Conservation (phyloP, 2,888 invertebrate species). For the Tachina lurida region DNA sequence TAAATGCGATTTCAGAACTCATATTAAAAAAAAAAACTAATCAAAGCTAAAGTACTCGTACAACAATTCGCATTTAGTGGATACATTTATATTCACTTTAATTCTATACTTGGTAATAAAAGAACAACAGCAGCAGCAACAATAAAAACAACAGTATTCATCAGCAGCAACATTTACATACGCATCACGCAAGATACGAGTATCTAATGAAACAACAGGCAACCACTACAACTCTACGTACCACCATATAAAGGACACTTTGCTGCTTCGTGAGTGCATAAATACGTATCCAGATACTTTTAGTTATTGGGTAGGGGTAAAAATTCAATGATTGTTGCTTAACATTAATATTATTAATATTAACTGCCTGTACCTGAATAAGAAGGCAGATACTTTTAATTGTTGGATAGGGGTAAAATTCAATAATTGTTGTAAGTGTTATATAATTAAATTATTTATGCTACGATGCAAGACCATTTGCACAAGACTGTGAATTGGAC, state of each 20-base stretch:
- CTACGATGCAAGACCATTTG: too few species aligned
- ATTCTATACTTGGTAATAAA: slow-evolving; percentile 26
- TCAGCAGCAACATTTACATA: slow-evolving; percentile 47
- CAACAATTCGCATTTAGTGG: slow-evolving; percentile 32
- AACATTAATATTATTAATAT: too few species aligned
- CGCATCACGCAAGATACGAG: slow-evolving; percentile 46
- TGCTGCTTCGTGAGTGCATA: background rate
- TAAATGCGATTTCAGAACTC: slow-evolving; percentile 10
- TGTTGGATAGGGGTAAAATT: background rate
- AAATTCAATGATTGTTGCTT: background rate
- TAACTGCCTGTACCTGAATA: background rate
- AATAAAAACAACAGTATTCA: background rate
- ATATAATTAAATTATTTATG: too few species aligned
- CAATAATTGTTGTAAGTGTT: background rate
- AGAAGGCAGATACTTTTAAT: background rate
- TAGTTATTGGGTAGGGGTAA: background rate
- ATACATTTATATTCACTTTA: slow-evolving; percentile 59
- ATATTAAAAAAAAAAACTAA: slow-evolving; percentile 40
- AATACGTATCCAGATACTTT: background rate
- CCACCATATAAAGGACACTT: slow-evolving; percentile 4
- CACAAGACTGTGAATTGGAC: too few species aligned
- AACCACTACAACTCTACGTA: slow-evolving; percentile 34
- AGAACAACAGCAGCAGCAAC: slow-evolving; percentile 27
- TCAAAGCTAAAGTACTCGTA: slow-evolving; percentile 53
- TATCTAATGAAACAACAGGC: slow-evolving; percentile 40